These are phyloP conservation scores for Stegophylla sp. DNA, from an alignment of 2,888 invertebrate species.

Conservation along the genomic window DNA sequence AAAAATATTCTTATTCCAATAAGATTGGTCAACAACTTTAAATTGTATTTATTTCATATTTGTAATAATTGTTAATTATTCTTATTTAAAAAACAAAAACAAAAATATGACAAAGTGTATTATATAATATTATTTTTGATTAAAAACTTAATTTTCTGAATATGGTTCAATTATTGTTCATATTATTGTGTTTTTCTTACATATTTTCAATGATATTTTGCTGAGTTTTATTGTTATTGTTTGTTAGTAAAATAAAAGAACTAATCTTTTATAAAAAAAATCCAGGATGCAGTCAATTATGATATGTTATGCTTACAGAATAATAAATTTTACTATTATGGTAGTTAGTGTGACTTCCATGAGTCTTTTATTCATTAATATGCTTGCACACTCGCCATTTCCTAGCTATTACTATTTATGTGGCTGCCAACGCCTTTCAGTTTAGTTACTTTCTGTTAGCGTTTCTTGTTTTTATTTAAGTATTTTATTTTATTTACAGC, in stretches of 20 bases:
- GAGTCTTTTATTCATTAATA: slow-evolving; percentile 48
- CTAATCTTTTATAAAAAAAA: slow-evolving; percentile 4
- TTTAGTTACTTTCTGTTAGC: slow-evolving; percentile 41
- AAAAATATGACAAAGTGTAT: too few relatives aligned
- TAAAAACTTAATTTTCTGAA: too few relatives aligned
- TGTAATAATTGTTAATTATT: too few relatives aligned
- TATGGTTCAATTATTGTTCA: too few relatives aligned
- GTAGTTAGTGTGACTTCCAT: slow-evolving; percentile 31
- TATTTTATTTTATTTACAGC: slow-evolving; percentile 43
- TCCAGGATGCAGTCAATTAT: slow-evolving; percentile 44
- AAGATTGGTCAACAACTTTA: too few relatives aligned
- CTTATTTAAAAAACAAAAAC: too few relatives aligned
- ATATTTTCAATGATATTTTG: too few relatives aligned
- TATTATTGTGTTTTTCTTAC: too few relatives aligned
- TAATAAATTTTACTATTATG: slow-evolving; percentile 42
- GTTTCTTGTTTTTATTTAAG: slow-evolving; percentile 18
- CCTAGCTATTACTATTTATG: slow-evolving; percentile 40
- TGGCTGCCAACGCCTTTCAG: slow-evolving; percentile 36
- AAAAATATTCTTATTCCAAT: too few relatives aligned
- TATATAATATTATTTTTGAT: too few relatives aligned
- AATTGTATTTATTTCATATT: too few relatives aligned
- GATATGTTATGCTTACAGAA: slow-evolving; percentile 32
- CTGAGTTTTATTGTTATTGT: neutral
- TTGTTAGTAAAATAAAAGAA: neutral
- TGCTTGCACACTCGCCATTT: slow-evolving; percentile 6